A percentile compares a stretch with the other conserved stretches of the same genome.
These are phyloP conservation scores for Dreissena polymorpha DNA, from an alignment of 1,140 invertebrate genomes.

Conservation along the genomic window DNA sequence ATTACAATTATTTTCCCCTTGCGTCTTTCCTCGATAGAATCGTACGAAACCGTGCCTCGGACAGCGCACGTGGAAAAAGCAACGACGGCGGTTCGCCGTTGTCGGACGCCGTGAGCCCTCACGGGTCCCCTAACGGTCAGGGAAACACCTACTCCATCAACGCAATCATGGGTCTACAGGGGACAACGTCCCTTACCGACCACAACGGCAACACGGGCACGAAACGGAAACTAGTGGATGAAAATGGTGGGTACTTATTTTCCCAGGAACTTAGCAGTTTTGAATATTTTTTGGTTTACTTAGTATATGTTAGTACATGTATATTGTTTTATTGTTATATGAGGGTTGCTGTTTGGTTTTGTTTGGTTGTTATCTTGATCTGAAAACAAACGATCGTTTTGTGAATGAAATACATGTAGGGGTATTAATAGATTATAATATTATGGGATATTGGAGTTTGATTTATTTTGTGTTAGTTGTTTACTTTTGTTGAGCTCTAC, in stretches of 20 bases:
- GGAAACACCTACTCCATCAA: slow-evolving; percentile 46
- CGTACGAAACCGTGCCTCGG: slow-evolving; percentile 69
- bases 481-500: too few species aligned
- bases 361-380: too few species aligned
- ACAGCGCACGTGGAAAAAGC: slow-evolving; percentile 51
- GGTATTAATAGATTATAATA: neutral
- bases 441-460: neutral
- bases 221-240: slow-evolving; percentile 51
- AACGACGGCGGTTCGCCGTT: slow-evolving; percentile 37
- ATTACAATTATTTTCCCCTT: neutral
- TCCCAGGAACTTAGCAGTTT: neutral
- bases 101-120: slow-evolving; percentile 39
- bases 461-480: too few species aligned
- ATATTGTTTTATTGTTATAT: too few species aligned
- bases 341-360: too few species aligned
- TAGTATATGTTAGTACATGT: too few species aligned
- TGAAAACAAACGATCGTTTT: too few species aligned
- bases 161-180: slow-evolving; percentile 52
- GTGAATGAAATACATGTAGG: neutral
- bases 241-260: slow-evolving; percentile 13
- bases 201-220: slow-evolving; percentile 46
- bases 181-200: slow-evolving; percentile 40
- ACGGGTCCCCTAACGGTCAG: slow-evolving; percentile 48
- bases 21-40: slow-evolving; percentile 59
- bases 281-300: neutral